These are phyloP conservation scores for Urophycis tenuis DNA, from an alignment of 2,797 vertebrate genomes.

Conservation along the genomic window DNA sequence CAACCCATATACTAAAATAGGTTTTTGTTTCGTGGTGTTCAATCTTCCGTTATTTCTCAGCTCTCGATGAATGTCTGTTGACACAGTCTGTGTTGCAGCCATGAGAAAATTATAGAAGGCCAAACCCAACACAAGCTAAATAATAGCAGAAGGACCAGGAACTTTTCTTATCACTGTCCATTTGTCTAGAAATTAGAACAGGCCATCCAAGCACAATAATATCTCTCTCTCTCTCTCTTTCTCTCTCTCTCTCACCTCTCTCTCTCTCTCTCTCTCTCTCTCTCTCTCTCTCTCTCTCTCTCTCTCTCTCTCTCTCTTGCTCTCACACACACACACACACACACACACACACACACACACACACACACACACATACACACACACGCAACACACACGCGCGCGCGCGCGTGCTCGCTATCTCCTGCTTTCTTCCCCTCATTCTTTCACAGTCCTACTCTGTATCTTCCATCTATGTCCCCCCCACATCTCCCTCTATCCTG, in stretches of 20 bases:
- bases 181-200: conserved; percentile 62
- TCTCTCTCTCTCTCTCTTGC: too few species aligned
- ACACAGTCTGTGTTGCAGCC: background rate
- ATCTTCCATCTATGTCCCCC: background rate
- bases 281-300: background rate
- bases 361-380: background rate
- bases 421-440: background rate
- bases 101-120: background rate
- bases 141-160: conserved; percentile 7
- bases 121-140: background rate
- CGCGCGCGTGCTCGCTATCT: background rate
- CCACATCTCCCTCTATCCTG: background rate
- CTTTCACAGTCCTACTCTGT: background rate
- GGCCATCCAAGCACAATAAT: conserved; percentile 55
- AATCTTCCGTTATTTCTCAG: conserved; percentile 1
- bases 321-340: background rate
- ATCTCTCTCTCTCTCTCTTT: conserved; percentile 27
- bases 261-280: background rate
- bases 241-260: too few species aligned
- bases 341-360: background rate
- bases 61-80: background rate
- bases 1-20: background rate
- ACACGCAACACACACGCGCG: background rate
- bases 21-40: background rate
- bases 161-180: conserved; percentile 51